Conservation (phyloP, 2,888 invertebrate genomes). For the Entomobrya multifasciata region DNA sequence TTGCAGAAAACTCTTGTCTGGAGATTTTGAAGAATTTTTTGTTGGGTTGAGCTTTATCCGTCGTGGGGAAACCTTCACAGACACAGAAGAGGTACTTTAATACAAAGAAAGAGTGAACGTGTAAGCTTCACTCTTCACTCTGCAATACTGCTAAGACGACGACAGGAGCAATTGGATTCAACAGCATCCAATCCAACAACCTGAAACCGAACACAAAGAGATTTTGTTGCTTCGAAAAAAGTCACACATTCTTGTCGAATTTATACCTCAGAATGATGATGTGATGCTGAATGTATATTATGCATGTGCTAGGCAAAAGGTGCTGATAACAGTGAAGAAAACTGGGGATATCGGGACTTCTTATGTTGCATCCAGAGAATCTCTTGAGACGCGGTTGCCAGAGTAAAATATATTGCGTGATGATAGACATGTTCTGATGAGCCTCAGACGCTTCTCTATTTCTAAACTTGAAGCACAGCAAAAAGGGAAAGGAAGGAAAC, state of each 20-base stretch:
- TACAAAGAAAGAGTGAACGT: too few species aligned
- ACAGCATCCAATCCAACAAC: constrained; percentile 7
- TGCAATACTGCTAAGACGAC: not conserved
- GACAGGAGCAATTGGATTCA: constrained; percentile 34
- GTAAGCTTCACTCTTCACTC: too few species aligned
- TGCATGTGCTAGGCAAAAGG: too few species aligned
- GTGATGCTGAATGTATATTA: too few species aligned
- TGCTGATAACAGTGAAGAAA: constrained; percentile 40
- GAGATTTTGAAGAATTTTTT: not conserved
- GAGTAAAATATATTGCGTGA: constrained; percentile 51
- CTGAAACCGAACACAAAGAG: constrained; percentile 42
- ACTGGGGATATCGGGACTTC: constrained; percentile 11
- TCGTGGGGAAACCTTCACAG: too few species aligned
- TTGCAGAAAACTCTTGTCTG: constrained; percentile 27
- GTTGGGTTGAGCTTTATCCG: constrained; percentile 14
- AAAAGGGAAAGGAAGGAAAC: not conserved
- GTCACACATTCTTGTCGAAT: not conserved
- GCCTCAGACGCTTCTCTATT: constrained; percentile 38
- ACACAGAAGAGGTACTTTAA: too few species aligned
- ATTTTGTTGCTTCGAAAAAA: constrained; percentile 6
- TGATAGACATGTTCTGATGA: constrained; percentile 69
- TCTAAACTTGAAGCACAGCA: not conserved
- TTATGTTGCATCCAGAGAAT: constrained; percentile 45
- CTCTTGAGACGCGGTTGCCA: constrained; percentile 41
- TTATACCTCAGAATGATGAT: not conserved